Evolutionary conservation across 2,113 vertebrate species (phyloP).

Genomic region (Zosterops borbonicus): DNA sequence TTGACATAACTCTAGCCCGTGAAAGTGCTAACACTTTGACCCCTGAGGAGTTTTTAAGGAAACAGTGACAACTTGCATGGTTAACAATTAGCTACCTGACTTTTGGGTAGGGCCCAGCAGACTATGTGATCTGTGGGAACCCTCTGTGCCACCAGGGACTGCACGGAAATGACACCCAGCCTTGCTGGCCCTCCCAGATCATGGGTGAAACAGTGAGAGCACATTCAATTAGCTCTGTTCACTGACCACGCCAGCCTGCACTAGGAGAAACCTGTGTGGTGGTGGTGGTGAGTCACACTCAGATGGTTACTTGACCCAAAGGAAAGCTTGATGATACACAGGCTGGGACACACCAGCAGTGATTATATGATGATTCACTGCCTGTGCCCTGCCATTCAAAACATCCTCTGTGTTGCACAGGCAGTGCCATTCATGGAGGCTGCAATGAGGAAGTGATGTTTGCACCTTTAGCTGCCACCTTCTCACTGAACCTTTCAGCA

Average conservation of each 20-base stretch:
- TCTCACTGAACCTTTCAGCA: neutral
- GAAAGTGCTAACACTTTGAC: neutral
- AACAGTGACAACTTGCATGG: neutral
- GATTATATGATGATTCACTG: constrained; percentile 47
- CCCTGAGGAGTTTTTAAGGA: neutral
- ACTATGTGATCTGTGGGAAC: neutral
- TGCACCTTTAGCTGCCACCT: constrained; percentile 12
- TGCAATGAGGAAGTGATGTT: constrained; percentile 21
- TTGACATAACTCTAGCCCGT: neutral
- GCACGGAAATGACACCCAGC: neutral
- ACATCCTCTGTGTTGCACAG: constrained; percentile 38
- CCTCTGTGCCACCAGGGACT: neutral
- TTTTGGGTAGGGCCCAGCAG: neutral
- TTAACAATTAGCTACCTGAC: neutral
- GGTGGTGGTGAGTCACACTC: neutral
- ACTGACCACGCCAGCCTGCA: neutral
- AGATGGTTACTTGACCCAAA: constrained; percentile 27
- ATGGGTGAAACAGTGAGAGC: neutral
- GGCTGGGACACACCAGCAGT: constrained; percentile 30
- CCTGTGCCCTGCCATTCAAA: constrained; percentile 49
- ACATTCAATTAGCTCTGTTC: neutral
- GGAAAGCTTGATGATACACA: constrained; percentile 10
- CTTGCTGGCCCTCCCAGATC: accelerated
- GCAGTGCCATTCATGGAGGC: neutral
- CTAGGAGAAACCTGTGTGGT: neutral